Evolutionary conservation across 1,140 invertebrate species (phyloP).

Genomic region (Nylanderia fulva): DNA sequence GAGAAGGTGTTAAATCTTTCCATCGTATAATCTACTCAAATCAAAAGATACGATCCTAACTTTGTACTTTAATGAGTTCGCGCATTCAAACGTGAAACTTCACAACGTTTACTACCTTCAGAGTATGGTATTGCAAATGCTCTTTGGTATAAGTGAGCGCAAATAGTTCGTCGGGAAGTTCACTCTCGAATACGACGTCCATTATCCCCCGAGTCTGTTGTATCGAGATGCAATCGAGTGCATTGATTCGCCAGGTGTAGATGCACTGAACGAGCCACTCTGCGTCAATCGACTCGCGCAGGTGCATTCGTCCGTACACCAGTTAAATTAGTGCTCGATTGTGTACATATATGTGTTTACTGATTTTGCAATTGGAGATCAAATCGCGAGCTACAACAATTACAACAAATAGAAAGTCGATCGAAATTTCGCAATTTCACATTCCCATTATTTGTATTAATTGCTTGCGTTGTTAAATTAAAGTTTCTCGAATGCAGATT

Average conservation of each 20-base stretch:
- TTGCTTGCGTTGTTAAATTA: neutral
- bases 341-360: neutral
- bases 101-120: neutral
- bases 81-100: conserved; percentile 12
- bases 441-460: neutral
- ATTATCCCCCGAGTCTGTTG: conserved; percentile 31
- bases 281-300: conserved; percentile 20
- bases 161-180: neutral
- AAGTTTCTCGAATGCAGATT: neutral
- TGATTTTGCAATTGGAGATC: neutral
- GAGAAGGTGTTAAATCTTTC: too few relatives aligned
- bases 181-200: conserved; percentile 30
- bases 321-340: neutral
- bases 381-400: neutral
- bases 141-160: neutral
- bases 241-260: conserved; percentile 43
- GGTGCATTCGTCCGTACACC: neutral
- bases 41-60: neutral
- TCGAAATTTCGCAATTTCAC: neutral
- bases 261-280: neutral
- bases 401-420: neutral
- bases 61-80: neutral
- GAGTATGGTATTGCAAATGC: neutral
- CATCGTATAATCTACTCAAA: neutral
- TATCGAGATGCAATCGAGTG: conserved; percentile 44